Evolutionary conservation across 2,797 vertebrate genomes (phyloP).

Genomic region (Sebastes itinus): DNA sequence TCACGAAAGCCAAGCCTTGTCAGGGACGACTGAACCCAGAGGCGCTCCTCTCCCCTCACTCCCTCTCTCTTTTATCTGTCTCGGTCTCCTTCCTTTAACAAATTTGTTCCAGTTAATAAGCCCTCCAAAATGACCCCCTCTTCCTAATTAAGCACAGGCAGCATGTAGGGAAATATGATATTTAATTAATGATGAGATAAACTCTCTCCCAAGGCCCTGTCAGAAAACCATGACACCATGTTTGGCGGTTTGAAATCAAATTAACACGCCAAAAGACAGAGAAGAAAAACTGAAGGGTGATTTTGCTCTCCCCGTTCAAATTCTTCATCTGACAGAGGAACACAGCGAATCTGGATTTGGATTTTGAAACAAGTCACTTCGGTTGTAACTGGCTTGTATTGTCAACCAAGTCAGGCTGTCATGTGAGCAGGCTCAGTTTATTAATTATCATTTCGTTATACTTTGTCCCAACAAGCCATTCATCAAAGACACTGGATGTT

Average conservation of each 20-base stretch:
- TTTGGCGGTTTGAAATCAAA: slow-evolving; percentile 99
- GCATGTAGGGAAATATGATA: slow-evolving; percentile 99
- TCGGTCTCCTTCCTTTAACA: slow-evolving; percentile 93
- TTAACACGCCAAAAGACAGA: slow-evolving; percentile 82
- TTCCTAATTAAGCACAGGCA: slow-evolving; percentile 98
- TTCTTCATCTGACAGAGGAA: slow-evolving; percentile 90
- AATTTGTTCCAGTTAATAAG: slow-evolving; percentile 99
- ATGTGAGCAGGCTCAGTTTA: neutral
- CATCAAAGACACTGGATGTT: neutral
- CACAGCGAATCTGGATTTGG: slow-evolving; percentile 87
- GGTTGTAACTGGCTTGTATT: slow-evolving; percentile 40
- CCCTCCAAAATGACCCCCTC: slow-evolving; percentile 99
- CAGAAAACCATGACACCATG: slow-evolving; percentile 98
- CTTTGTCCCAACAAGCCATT: slow-evolving; percentile 13
- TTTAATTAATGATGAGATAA: slow-evolving; percentile 99
- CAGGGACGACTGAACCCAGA: slow-evolving; percentile 84
- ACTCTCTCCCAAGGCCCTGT: slow-evolving; percentile 99
- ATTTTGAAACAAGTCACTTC: slow-evolving; percentile 89
- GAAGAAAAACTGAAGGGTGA: slow-evolving; percentile 81
- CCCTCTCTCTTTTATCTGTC: slow-evolving; percentile 75
- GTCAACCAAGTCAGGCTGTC: neutral
- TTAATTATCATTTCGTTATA: slow-evolving; percentile 20
- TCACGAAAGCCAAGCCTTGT: slow-evolving; percentile 92
- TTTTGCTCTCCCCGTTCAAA: slow-evolving; percentile 70
- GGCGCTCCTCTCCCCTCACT: slow-evolving; percentile 60